These are phyloP conservation scores for Dendrophyllia cribrosa DNA, from an alignment of 64 coral and sea anemone species.

Conservation along the genomic window DNA sequence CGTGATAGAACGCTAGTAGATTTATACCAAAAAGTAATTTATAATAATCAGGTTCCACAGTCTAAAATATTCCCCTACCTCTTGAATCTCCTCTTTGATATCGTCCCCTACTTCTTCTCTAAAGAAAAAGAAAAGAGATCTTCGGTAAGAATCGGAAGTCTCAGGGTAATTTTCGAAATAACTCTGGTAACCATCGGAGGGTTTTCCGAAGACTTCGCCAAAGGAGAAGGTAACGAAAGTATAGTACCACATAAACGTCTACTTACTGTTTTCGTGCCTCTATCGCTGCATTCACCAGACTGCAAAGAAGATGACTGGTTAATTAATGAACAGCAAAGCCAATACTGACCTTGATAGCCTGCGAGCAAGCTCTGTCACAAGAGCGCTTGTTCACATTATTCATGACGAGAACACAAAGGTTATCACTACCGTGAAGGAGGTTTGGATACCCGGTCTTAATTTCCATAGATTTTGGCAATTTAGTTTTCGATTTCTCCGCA, in stretches of 20 bases:
- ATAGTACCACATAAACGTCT: background rate
- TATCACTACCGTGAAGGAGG: too few relatives aligned
- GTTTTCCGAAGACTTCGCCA: background rate
- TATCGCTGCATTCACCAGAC: conserved; percentile 71
- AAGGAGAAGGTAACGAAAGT: background rate
- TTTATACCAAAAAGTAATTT: too few relatives aligned
- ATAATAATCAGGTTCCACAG: background rate
- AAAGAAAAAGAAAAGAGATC: background rate
- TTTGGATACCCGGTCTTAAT: too few relatives aligned
- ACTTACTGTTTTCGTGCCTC: conserved; percentile 77
- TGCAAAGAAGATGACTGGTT: conserved; percentile 23
- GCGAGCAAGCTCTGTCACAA: background rate
- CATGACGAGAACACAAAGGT: too few relatives aligned
- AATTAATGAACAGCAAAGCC: background rate
- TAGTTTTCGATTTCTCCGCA: too few relatives aligned
- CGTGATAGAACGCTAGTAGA: too few relatives aligned
- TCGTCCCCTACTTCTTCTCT: conserved; percentile 4
- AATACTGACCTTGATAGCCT: background rate
- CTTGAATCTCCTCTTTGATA: background rate
- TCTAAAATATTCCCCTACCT: background rate
- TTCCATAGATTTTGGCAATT: too few relatives aligned
- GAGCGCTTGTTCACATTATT: too few relatives aligned
- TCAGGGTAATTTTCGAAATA: too few relatives aligned
- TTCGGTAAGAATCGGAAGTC: too few relatives aligned
- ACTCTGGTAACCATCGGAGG: too few relatives aligned